phyloP scores from a whole-genome alignment of 2,113 vertebrate genomes.

The Esox niger region DNA sequence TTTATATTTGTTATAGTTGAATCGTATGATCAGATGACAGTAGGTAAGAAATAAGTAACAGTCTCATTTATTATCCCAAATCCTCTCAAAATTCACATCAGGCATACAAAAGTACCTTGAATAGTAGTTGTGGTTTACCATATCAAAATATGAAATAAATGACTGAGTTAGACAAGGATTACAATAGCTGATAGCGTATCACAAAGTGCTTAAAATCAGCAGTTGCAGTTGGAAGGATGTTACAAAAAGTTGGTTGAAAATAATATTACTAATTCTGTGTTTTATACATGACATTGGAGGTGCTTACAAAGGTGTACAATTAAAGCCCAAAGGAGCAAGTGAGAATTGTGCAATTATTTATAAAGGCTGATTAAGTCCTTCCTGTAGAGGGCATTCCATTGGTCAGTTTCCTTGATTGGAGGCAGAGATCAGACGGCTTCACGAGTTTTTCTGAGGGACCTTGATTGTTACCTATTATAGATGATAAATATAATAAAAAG shows the following conservation, averaged over 20 bases:
- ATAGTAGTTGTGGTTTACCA: not conserved
- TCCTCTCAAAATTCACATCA: not conserved
- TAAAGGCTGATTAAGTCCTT: not conserved
- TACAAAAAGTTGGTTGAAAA: not conserved
- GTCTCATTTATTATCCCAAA: not conserved
- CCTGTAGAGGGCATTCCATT: too few relatives aligned
- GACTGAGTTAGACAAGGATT: too few relatives aligned
- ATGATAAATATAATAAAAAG: conserved; percentile 11
- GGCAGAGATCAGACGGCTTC: conserved; percentile 32
- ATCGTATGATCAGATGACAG: not conserved
- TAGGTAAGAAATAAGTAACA: too few relatives aligned
- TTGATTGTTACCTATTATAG: conserved; percentile 82
- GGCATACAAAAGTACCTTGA: not conserved
- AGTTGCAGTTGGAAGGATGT: not conserved
- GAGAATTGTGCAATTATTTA: not conserved
- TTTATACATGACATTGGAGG: too few relatives aligned
- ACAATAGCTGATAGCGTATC: too few relatives aligned
- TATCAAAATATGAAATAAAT: not conserved
- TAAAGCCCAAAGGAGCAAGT: not conserved
- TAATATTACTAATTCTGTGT: too few relatives aligned
- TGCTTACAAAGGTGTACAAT: too few relatives aligned
- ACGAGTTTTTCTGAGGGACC: conserved; percentile 89
- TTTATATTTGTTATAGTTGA: too few relatives aligned
- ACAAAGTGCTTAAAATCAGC: too few relatives aligned
- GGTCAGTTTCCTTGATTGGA: not conserved